phyloP scores from a whole-genome alignment of 2,113 vertebrate genomes.

The Chloropsis hardwickii region DNA sequence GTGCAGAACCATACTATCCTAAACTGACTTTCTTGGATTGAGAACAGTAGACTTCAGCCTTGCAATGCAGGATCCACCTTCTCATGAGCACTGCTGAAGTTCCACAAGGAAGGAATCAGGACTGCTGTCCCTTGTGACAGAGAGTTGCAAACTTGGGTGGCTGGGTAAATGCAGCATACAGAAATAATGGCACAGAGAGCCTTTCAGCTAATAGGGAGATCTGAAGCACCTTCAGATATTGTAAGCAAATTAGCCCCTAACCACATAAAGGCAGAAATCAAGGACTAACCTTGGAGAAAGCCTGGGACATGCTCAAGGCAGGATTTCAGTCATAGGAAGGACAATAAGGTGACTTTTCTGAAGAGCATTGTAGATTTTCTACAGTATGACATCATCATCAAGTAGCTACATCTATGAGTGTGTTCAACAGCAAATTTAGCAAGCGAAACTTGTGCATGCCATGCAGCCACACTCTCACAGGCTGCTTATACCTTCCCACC shows the following conservation, averaged over 20 bases:
- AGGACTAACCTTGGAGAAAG: not conserved
- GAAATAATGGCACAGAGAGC: not conserved
- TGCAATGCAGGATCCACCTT: not conserved
- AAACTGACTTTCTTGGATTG: not conserved
- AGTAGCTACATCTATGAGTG: not conserved
- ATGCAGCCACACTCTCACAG: not conserved
- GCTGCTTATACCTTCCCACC: conserved; percentile 15
- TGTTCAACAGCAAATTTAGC: not conserved
- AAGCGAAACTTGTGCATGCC: not conserved
- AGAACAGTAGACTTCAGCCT: not conserved
- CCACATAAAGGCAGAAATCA: not conserved
- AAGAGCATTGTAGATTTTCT: not conserved
- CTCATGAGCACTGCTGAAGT: not conserved
- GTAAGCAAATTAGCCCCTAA: not conserved
- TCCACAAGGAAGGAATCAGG: not conserved
- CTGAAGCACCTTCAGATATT: not conserved
- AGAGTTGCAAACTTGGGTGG: not conserved
- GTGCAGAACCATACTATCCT: not conserved
- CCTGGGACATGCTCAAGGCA: not conserved
- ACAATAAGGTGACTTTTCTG: not conserved
- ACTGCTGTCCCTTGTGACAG: not conserved
- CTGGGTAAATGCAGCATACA: not conserved
- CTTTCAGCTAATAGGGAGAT: not conserved
- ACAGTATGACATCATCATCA: not conserved
- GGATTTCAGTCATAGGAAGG: not conserved